Evolutionary conservation across 2,797 vertebrate species (phyloP).

Genomic region (Lateolabrax maculatus): DNA sequence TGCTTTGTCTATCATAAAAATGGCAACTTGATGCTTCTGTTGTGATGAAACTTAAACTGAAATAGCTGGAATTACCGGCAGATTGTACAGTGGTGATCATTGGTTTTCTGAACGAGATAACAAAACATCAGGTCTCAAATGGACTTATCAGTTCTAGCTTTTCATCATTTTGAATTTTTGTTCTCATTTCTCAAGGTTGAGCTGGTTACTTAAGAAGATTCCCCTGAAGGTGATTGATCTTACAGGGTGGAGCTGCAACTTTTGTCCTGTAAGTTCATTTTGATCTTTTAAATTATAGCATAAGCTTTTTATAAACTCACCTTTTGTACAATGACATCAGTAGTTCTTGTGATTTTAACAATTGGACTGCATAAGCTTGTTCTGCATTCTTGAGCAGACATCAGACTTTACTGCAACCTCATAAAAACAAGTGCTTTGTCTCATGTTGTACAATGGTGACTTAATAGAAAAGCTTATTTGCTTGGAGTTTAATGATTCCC

Average conservation of each 20-base stretch:
- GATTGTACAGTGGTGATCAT: slow-evolving; percentile 77
- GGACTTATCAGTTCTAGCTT: not conserved
- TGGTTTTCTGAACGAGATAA: slow-evolving; percentile 72
- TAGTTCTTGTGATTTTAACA: not conserved
- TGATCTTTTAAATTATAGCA: not conserved
- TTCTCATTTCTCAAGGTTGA: not conserved
- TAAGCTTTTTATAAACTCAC: not conserved
- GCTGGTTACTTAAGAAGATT: not conserved
- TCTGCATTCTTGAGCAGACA: not conserved
- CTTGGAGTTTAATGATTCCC: not conserved
- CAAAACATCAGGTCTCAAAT: fast-evolving
- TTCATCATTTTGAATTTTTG: not conserved
- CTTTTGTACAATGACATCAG: not conserved
- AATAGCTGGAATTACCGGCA: slow-evolving; percentile 91
- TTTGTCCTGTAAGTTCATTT: not conserved
- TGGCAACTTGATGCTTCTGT: slow-evolving; percentile 14
- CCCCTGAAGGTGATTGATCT: not conserved
- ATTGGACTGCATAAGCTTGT: not conserved
- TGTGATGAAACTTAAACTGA: slow-evolving; percentile 90
- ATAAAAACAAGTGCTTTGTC: not conserved
- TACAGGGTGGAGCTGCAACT: fast-evolving
- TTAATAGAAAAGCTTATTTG: not conserved
- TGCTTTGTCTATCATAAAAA: fast-evolving
- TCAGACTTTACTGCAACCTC: not conserved
- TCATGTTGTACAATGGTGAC: slow-evolving; percentile 4